Conservation (phyloP, 2,113 vertebrate species). For the Otocyon megalotis region DNA sequence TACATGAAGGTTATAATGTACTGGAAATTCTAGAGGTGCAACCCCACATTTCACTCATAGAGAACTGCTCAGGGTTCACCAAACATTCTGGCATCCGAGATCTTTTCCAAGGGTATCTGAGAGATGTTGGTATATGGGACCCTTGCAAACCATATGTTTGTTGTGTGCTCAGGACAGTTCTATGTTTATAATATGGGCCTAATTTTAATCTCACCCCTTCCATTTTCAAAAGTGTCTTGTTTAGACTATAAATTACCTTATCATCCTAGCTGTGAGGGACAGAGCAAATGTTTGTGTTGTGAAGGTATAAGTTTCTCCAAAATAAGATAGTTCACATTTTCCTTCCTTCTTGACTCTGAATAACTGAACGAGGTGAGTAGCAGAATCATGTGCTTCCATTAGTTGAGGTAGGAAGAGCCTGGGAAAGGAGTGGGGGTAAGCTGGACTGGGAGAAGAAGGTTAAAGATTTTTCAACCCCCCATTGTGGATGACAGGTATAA, state of each 20-base stretch:
- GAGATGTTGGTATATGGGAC: not conserved
- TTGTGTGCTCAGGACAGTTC: not conserved
- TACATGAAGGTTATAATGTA: not conserved
- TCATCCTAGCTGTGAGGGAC: not conserved
- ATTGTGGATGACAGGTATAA: not conserved
- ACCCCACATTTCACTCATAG: not conserved
- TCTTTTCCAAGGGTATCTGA: not conserved
- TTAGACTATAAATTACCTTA: not conserved
- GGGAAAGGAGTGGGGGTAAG: not conserved
- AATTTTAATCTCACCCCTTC: constrained; percentile 3
- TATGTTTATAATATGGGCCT: not conserved
- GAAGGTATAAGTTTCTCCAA: not conserved
- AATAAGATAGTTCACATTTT: constrained; percentile 14
- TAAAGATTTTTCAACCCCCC: not conserved
- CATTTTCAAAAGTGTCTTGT: not conserved
- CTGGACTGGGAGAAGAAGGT: not conserved
- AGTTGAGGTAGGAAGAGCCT: not conserved
- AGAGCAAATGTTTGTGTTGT: not conserved
- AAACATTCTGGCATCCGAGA: not conserved
- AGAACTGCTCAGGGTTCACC: not conserved
- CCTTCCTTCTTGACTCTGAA: not conserved
- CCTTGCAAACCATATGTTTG: not conserved
- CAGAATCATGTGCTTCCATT: not conserved
- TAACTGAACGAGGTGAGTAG: not conserved
- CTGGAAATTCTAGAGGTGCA: not conserved